These are phyloP conservation scores for Amblyornis subalaris DNA, from an alignment of 2,113 vertebrate genomes.

Conservation along the genomic window DNA sequence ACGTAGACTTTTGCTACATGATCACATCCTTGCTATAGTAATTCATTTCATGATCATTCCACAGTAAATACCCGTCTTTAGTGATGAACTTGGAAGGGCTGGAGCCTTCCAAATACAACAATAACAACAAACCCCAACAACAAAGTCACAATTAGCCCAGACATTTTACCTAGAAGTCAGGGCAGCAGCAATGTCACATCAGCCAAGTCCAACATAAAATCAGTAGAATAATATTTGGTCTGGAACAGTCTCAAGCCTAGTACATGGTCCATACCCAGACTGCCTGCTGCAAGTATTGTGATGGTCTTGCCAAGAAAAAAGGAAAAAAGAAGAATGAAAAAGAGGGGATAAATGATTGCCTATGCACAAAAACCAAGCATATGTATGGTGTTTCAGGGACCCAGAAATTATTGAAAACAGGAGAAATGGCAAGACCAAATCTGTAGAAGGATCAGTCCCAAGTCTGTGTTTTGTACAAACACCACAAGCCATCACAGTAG, in stretches of 20 bases:
- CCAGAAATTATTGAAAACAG: not conserved
- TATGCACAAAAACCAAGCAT: not conserved
- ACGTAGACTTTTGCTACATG: not conserved
- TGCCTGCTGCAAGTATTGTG: not conserved
- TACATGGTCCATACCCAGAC: not conserved
- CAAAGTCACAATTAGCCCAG: not conserved
- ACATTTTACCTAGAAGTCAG: not conserved
- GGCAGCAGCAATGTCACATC: not conserved
- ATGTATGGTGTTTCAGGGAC: not conserved
- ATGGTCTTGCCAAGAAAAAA: not conserved
- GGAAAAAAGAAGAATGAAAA: not conserved
- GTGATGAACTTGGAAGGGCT: not conserved
- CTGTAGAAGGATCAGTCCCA: not conserved
- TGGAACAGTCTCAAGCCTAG: slow-evolving; percentile 6
- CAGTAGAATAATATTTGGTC: slow-evolving; percentile 34
- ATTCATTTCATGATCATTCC: not conserved
- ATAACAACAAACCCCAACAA: not conserved
- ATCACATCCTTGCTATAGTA: fast-evolving
- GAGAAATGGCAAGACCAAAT: not conserved
- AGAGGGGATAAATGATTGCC: not conserved
- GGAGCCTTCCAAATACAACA: not conserved
- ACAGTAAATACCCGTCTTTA: not conserved
- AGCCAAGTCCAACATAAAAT: not conserved
- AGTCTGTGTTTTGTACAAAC: not conserved
- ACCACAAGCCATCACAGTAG: not conserved